phyloP scores from a whole-genome alignment of 2,888 invertebrate genomes.

The Cerastoderma edule region DNA sequence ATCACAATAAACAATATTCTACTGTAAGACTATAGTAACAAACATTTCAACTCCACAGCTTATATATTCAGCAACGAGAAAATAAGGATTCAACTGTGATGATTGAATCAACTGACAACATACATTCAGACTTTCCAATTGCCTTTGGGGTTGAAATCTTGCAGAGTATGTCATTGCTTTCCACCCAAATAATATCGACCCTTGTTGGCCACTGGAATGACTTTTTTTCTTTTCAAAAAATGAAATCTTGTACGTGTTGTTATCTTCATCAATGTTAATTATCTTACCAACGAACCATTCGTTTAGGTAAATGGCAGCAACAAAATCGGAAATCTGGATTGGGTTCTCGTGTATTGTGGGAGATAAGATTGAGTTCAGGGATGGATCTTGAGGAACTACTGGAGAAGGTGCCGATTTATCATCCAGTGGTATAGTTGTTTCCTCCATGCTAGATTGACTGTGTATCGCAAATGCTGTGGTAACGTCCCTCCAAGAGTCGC shows the following conservation, averaged over 20 bases:
- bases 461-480: background rate
- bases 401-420: background rate
- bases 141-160: slow-evolving; percentile 1
- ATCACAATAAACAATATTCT: too few relatives aligned
- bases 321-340: slow-evolving; percentile 15
- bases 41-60: too few relatives aligned
- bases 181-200: slow-evolving; percentile 22
- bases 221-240: slow-evolving; percentile 32
- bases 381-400: background rate
- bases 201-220: slow-evolving; percentile 30
- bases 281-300: slow-evolving; percentile 29
- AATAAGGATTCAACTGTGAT: too few relatives aligned
- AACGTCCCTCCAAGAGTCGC: background rate
- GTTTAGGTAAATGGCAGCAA: slow-evolving; percentile 28
- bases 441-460: background rate
- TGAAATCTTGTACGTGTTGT: slow-evolving; percentile 10
- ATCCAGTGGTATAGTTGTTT: background rate
- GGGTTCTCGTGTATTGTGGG: too few relatives aligned
- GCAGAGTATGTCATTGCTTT: background rate
- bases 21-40: too few relatives aligned
- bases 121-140: slow-evolving; percentile 30
- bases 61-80: too few relatives aligned
- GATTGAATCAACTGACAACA: too few relatives aligned
- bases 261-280: slow-evolving; percentile 13
- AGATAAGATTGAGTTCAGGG: too few relatives aligned